Evolutionary conservation across 2,113 vertebrate genomes (phyloP).

Genomic region (Meles meles): DNA sequence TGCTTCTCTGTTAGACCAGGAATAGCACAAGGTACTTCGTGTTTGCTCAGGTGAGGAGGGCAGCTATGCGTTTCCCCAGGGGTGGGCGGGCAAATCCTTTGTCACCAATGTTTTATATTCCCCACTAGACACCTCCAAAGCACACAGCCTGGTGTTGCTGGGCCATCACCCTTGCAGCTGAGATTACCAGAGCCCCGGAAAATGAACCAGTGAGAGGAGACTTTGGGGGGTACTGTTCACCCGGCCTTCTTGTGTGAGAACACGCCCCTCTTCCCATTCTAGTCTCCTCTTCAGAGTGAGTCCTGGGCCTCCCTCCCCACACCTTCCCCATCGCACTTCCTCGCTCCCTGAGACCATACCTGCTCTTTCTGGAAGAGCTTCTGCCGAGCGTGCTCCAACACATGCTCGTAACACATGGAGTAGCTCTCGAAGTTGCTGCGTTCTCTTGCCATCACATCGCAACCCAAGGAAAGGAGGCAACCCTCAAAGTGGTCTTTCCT

Average conservation of each 20-base stretch:
- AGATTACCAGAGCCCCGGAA: neutral
- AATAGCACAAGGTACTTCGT: neutral
- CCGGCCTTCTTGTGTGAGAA: neutral
- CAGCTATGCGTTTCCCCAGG: neutral
- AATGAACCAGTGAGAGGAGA: neutral
- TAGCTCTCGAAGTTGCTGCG: constrained; percentile 81
- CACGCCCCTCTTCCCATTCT: neutral
- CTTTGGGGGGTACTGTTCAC: neutral
- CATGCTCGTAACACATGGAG: constrained; percentile 84
- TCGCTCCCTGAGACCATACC: constrained; percentile 43
- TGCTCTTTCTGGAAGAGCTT: constrained; percentile 82
- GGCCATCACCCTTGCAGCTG: neutral
- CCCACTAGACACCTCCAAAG: neutral
- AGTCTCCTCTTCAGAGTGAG: neutral
- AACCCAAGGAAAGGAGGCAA: constrained; percentile 79
- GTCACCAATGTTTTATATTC: neutral
- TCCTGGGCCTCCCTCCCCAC: neutral
- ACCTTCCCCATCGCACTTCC: neutral
- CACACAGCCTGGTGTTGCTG: neutral
- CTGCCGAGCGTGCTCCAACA: constrained; percentile 76
- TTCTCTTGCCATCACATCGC: constrained; percentile 81
- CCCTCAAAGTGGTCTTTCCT: constrained; percentile 76
- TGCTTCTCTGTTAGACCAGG: neutral
- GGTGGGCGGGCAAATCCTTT: neutral
- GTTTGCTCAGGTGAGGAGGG: neutral